Percentiles rank a stretch among this genome's conserved stretches.
Conservation (phyloP, 2,113 vertebrate species). For the Urocitellus parryii region DNA sequence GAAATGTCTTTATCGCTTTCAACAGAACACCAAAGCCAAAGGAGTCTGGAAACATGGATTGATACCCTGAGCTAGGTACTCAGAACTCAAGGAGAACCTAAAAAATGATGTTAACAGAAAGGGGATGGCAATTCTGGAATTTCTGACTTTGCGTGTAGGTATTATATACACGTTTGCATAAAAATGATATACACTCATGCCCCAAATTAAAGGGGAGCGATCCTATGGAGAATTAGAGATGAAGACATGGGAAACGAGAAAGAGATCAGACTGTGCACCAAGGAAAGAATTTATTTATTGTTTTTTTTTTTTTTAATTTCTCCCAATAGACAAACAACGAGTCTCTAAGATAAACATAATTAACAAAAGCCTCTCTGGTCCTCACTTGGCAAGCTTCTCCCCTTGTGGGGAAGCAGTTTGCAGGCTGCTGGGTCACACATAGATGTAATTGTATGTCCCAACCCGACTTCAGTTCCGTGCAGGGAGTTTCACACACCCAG, state of each 20-base stretch:
- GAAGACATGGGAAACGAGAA: not conserved
- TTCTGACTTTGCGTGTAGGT: not conserved
- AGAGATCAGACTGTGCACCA: not conserved
- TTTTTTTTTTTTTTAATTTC: not conserved
- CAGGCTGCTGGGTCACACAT: constrained; percentile 64
- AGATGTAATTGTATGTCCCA: constrained; percentile 69
- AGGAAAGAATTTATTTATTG: constrained; percentile 6
- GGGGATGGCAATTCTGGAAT: not conserved
- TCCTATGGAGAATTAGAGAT: not conserved
- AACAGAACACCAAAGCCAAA: not conserved
- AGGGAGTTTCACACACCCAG: not conserved
- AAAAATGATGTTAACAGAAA: not conserved
- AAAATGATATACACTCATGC: not conserved
- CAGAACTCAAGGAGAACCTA: not conserved
- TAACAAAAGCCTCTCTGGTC: constrained; percentile 59
- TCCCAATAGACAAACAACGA: not conserved
- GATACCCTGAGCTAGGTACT: not conserved
- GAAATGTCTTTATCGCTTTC: not conserved
- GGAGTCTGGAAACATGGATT: not conserved
- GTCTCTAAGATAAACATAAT: constrained; percentile 40
- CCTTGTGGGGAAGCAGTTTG: not conserved
- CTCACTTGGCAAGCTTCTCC: not conserved
- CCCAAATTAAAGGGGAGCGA: not conserved
- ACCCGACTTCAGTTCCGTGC: not conserved
- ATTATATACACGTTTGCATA: rapidly evolving